Evolutionary conservation across 23 tunicate genomes (phyloP).

Genomic region (Trididemnum clinides): DNA sequence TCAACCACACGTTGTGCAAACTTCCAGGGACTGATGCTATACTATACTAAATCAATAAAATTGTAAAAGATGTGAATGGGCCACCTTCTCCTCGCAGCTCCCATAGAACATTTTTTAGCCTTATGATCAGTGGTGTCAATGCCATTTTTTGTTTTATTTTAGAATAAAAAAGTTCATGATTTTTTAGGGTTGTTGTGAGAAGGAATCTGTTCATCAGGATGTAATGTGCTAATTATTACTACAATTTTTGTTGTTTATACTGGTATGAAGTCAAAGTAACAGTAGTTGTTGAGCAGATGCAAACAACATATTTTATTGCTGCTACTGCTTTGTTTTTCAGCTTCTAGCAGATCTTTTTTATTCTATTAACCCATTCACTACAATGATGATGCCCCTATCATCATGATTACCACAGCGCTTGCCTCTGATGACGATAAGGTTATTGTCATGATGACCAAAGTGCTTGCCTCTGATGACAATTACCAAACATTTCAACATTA

Average conservation of each 20-base stretch:
- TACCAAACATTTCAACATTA: too few species aligned
- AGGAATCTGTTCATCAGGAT: constrained; percentile 8
- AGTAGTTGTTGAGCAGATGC: constrained; percentile 13
- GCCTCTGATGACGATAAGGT: too few species aligned
- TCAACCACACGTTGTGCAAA: constrained; percentile 15
- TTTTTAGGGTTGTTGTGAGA: constrained; percentile 7
- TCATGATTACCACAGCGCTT: too few species aligned
- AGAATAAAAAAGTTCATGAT: constrained; percentile 1
- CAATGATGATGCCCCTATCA: too few species aligned
- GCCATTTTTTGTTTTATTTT: constrained; percentile 2
- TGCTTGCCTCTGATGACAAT: too few species aligned
- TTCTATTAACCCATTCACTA: too few species aligned
- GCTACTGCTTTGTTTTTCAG: background rate
- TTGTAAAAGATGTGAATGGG: background rate
- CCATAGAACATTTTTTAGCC: background rate
- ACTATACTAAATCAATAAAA: background rate
- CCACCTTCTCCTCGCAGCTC: constrained; percentile 22
- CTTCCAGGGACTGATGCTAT: constrained; percentile 2
- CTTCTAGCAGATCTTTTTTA: background rate
- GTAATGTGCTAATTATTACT: constrained; percentile 3
- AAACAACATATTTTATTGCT: background rate
- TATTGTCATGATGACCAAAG: too few species aligned
- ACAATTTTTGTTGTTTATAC: constrained; percentile 5
- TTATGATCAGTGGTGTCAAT: background rate
- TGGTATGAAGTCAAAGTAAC: constrained; percentile 17